phyloP scores from a whole-genome alignment of 2,888 invertebrate genomes.

The Ormyrus rosae region DNA sequence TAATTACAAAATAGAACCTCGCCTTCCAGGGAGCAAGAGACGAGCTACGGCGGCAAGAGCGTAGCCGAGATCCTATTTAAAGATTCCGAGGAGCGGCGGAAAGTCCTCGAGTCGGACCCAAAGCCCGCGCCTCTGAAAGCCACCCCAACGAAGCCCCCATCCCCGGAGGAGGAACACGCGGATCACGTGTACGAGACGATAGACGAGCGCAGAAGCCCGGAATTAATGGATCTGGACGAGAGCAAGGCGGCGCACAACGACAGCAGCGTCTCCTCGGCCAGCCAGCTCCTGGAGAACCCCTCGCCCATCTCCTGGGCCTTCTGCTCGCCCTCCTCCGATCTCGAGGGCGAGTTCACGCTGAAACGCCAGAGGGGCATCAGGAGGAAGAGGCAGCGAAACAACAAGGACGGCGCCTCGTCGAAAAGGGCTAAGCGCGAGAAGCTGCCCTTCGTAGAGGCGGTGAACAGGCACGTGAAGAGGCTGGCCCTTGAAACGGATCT shows the following conservation, averaged over 20 bases:
- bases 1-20: neutral
- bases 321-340: slow-evolving; percentile 68
- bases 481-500: slow-evolving; percentile 71
- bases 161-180: slow-evolving; percentile 16
- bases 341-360: slow-evolving; percentile 71
- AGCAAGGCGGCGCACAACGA: slow-evolving; percentile 67
- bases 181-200: slow-evolving; percentile 66
- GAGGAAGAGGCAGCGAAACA: slow-evolving; percentile 67
- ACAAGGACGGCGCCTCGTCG: slow-evolving; percentile 60
- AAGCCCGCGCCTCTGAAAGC: slow-evolving; percentile 18
- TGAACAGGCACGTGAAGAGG: slow-evolving; percentile 71
- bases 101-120: slow-evolving; percentile 60
- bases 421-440: slow-evolving; percentile 53
- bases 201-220: slow-evolving; percentile 44
- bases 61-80: slow-evolving; percentile 70
- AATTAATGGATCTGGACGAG: slow-evolving; percentile 52
- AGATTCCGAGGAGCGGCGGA: slow-evolving; percentile 67
- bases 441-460: slow-evolving; percentile 65
- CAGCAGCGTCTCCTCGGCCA: slow-evolving; percentile 73
- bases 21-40: slow-evolving; percentile 65
- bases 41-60: slow-evolving; percentile 64
- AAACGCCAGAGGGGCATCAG: slow-evolving; percentile 72
- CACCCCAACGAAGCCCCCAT: neutral
- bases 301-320: slow-evolving; percentile 73
- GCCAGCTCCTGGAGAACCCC: slow-evolving; percentile 72